Evolutionary conservation across 2,888 invertebrate species (phyloP).

Genomic region (Pachydiplax longipennis): DNA sequence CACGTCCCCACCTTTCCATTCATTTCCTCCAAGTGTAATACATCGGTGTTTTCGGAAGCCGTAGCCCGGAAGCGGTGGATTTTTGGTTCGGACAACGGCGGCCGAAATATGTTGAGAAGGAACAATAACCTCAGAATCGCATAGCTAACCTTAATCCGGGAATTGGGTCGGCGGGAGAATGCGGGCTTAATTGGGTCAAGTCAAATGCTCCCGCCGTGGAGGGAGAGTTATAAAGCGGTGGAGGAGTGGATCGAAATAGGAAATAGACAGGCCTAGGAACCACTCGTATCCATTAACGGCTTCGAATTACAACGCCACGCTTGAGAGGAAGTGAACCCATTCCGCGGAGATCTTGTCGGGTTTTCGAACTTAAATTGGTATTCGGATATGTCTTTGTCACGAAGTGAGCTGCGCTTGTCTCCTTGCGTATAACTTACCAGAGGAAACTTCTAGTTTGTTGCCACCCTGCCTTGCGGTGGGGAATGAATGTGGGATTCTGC

Average conservation of each 20-base stretch:
- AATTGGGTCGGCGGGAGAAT: neutral
- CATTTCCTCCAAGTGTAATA: no score
- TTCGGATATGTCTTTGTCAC: neutral
- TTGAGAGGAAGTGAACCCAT: neutral
- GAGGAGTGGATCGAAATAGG: neutral
- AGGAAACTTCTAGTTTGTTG: neutral
- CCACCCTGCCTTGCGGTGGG: neutral
- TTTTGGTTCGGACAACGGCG: neutral
- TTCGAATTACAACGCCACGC: neutral
- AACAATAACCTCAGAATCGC: neutral
- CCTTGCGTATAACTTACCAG: no score
- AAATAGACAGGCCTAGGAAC: neutral
- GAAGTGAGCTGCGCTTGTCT: no score
- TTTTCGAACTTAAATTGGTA: neutral
- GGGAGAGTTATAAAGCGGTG: neutral
- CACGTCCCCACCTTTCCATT: no score
- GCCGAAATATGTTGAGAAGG: neutral
- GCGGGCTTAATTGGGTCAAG: neutral
- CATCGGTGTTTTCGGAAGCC: no score
- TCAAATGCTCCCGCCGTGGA: neutral
- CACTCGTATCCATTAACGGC: neutral
- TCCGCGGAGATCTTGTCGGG: neutral
- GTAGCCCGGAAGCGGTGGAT: neutral
- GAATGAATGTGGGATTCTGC: neutral
- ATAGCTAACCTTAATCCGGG: neutral